Conservation (phyloP, 2,888 invertebrate species). For the Zhuqinia jingwanae region DNA sequence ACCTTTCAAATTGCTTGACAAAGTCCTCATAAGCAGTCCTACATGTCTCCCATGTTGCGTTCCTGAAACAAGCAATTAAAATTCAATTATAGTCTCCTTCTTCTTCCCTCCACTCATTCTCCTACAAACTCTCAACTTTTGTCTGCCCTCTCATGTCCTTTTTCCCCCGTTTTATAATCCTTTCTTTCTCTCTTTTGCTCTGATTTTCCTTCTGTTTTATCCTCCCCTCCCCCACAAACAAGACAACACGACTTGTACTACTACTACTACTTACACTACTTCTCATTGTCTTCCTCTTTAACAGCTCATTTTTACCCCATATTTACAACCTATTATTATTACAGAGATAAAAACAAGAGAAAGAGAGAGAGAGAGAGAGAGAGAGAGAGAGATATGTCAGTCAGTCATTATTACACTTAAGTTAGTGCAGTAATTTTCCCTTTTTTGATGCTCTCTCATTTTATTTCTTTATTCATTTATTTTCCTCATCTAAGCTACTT, state of each 20-base stretch:
- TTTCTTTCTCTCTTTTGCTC: conserved; percentile 7
- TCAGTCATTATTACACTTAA: conserved; percentile 36
- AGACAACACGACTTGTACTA: neutral
- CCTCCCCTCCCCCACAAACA: conserved; percentile 21
- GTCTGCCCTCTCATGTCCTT: conserved; percentile 26
- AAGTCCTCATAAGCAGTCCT: conserved; percentile 97
- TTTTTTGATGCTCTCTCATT: neutral
- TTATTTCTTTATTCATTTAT: conserved; percentile 41
- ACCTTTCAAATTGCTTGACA: conserved; percentile 97
- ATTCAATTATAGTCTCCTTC: conserved; percentile 78
- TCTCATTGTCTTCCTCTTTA: conserved; percentile 58
- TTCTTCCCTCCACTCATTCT: conserved; percentile 35
- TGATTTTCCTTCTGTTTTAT: conserved; percentile 19
- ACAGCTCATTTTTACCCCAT: conserved; percentile 65
- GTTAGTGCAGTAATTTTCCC: conserved; percentile 32
- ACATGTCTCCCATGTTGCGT: conserved; percentile 97
- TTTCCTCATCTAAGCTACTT: neutral
- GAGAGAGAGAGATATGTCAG: conserved; percentile 19
- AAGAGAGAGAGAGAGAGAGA: neutral
- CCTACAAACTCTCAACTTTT: conserved; percentile 19
- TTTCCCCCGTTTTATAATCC: conserved; percentile 45
- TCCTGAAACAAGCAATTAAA: conserved; percentile 80
- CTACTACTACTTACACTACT: too few species aligned
- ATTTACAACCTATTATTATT: neutral
- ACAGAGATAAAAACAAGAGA: too few species aligned